Conservation (phyloP, 2,888 invertebrate species). For the Scaptomyza caliginosa region DNA sequence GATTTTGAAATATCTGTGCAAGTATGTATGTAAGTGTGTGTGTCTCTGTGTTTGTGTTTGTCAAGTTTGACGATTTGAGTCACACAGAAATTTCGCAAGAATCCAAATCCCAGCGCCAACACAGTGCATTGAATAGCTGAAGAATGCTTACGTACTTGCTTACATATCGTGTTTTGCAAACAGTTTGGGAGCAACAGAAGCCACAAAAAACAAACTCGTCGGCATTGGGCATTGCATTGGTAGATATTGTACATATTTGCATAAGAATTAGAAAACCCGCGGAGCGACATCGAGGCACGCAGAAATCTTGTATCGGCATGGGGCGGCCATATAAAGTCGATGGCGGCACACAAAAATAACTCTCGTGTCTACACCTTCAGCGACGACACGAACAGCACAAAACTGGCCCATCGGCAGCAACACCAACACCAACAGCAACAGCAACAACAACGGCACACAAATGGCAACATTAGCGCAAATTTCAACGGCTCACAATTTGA, state of each 20-base stretch:
- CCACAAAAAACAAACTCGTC: slow-evolving; percentile 31
- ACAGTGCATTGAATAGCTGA: slow-evolving; percentile 7
- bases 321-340: slow-evolving; percentile 66
- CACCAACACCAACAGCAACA: slow-evolving; percentile 50
- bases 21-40: too few species aligned
- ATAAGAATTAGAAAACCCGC: slow-evolving; percentile 75
- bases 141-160: slow-evolving; percentile 13
- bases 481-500: slow-evolving; percentile 76
- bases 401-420: slow-evolving; percentile 67
- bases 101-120: slow-evolving; percentile 21
- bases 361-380: slow-evolving; percentile 67
- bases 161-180: slow-evolving; percentile 50
- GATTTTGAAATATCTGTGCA: slow-evolving; percentile 54
- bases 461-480: slow-evolving; percentile 79
- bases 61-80: slow-evolving; percentile 58
- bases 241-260: slow-evolving; percentile 70
- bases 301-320: slow-evolving; percentile 62
- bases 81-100: slow-evolving; percentile 61
- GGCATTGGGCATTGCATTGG: slow-evolving; percentile 39
- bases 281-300: slow-evolving; percentile 58
- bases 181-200: slow-evolving; percentile 61
- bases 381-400: slow-evolving; percentile 52
- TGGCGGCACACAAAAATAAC: slow-evolving; percentile 68
- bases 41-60: slow-evolving; percentile 25
- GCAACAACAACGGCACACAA: slow-evolving; percentile 58